These are phyloP conservation scores for Heliornis fulica DNA, from an alignment of 2,113 vertebrate genomes.

Conservation along the genomic window DNA sequence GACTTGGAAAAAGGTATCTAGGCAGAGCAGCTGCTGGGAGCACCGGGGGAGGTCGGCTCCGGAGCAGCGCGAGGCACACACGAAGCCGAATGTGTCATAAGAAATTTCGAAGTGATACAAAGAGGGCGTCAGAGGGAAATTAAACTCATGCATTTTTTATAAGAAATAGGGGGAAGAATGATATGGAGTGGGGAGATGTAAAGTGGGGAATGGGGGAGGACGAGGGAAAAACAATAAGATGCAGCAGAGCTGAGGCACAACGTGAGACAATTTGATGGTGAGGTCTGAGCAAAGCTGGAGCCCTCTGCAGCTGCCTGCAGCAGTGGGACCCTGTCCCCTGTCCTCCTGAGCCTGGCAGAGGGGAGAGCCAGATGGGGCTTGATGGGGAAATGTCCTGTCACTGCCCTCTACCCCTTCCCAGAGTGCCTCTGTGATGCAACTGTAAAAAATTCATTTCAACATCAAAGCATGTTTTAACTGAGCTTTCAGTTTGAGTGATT, in stretches of 20 bases:
- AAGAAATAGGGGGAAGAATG: background rate
- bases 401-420: background rate
- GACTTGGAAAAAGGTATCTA: background rate
- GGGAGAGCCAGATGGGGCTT: background rate
- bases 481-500: constrained; percentile 10
- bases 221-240: background rate
- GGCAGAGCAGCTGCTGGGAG: constrained; percentile 7
- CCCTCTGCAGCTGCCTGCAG: background rate
- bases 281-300: background rate
- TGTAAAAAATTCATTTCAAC: background rate
- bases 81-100: background rate
- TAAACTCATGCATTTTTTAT: background rate
- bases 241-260: background rate
- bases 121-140: background rate
- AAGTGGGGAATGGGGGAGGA: background rate
- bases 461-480: constrained; percentile 2
- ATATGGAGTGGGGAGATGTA: background rate
- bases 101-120: background rate
- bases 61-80: background rate
- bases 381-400: background rate
- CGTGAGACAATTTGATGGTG: accelerated
- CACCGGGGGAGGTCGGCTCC: background rate
- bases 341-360: background rate
- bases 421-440: background rate
- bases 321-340: background rate